Evolutionary conservation across 2,888 invertebrate genomes (phyloP), one percentile per base, ranked within the genome.

Genomic region (Dichetophora obliterata): DNA sequence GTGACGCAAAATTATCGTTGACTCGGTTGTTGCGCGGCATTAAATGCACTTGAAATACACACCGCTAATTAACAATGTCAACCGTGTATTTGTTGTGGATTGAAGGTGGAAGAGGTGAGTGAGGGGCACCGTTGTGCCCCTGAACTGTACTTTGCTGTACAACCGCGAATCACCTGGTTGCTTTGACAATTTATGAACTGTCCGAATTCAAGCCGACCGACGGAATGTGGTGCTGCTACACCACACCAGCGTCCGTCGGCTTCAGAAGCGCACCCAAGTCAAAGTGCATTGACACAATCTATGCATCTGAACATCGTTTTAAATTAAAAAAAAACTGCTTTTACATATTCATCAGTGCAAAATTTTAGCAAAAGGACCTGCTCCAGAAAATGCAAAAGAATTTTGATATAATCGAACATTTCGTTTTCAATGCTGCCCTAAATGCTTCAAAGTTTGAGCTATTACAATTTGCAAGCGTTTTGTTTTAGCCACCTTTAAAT

Each of bases 1-100:
- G 80, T 85, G 85, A 82, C 84, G 84, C 85, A 78, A 85, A 85
- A 85, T 85, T 48, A 50, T n/a, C 66, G 57, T 31, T 63, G 65
- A 66, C 66, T 65, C 65, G 74, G 65, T 65, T 65, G 72, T 61
- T 71, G 71, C 65, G 65, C 65, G 34, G 34, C 65, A 65, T 34
- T 54, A 37, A 65, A 48, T 54, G 54, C 54, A 54, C 54, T 54
- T 54, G 54, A 80, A 79, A 81, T 81, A 76, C 65, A 81, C 79
- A 81, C 81, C 79, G 78, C 80, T 81, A 81, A 81, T 81, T 81
- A 81, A 78, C 77, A 77, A 79, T 81, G 81, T 81, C 81, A 81
- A 80, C 80, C 79, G 77, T 77, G 74, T 75, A 5, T 31, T 63
- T 16, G 16, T 43, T 43, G 43, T 6, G 43, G 11, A 43, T 3